Base-by-base conservation (phyloP, 2,888 invertebrate species). In the Azorinus chamasolen region DNA sequence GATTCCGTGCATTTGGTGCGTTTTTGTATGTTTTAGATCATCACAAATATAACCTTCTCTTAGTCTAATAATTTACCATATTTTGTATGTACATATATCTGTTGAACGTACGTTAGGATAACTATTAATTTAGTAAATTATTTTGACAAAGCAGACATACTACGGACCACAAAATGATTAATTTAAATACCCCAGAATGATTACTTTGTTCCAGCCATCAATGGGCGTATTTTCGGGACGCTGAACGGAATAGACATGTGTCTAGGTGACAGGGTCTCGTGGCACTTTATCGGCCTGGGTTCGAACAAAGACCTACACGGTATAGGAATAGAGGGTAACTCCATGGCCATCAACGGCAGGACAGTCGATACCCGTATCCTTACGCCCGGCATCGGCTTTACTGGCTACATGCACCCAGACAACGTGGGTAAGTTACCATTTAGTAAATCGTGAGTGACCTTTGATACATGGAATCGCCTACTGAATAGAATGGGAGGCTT, bases 161-260 rank as follows among this genome's bases (percentile, higher is more conserved):
- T n/a, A n/a, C n/a, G n/a, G n/a, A n/a, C n/a, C n/a, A n/a, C n/a
- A n/a, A n/a, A n/a, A n/a, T n/a, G n/a, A n/a, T n/a, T n/a, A n/a
- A n/a, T n/a, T n/a, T n/a, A n/a, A n/a, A n/a, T n/a, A n/a, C n/a
- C n/a, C n/a, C n/a, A n/a, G n/a, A n/a, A n/a, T n/a, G n/a, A n/a
- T n/a, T n/a, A n/a, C n/a, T 32, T 27, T 16, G 48, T 75, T 75
- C 5, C 76, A 85, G 87, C 76, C 1, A 81, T 88, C 51, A 88
- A 87, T 51, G 88, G 88, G 0, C 77, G 78, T 25, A 76, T 83
- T 20, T 88, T 69, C 57, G 86, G 83, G 0, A 88, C 87, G 22
- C 50, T 88, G 37, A 53, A 78, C 22, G 87, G 86, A 2, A 64
- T 88, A 10, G 80, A 83, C 16, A 78, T 86, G 79, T 87, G 87